Conservation (phyloP, 1,140 invertebrate genomes). For the Sycophaga agraensis region DNA sequence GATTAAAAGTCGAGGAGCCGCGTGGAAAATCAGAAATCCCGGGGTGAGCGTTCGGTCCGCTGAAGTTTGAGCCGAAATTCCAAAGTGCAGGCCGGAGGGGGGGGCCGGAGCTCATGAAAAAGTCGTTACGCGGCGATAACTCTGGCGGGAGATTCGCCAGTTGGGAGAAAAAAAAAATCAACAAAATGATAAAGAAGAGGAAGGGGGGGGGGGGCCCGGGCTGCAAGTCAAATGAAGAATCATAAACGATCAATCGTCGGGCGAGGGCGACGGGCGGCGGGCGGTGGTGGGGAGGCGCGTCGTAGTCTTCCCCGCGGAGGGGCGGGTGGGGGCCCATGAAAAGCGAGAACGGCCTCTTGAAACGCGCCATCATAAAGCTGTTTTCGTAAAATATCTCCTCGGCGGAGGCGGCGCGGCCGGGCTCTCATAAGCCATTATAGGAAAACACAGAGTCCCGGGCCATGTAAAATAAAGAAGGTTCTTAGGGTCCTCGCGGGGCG, state of each 20-base stretch:
- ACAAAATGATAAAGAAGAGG: too few relatives aligned
- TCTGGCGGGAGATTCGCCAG: background rate
- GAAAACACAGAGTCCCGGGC: background rate
- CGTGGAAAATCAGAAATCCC: too few relatives aligned
- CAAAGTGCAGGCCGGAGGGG: too few relatives aligned
- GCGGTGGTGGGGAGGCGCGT: too few relatives aligned
- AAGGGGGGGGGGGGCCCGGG: background rate
- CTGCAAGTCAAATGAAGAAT: constrained; percentile 11
- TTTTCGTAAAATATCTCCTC: constrained; percentile 4
- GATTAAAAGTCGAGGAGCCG: too few relatives aligned
- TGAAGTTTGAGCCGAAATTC: too few relatives aligned
- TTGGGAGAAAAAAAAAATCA: too few relatives aligned
- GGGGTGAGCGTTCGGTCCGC: too few relatives aligned
- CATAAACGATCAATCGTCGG: constrained; percentile 23
- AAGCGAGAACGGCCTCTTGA: constrained; percentile 18
- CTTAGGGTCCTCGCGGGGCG: too few relatives aligned
- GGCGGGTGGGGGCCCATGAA: constrained; percentile 13
- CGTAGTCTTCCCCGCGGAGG: too few relatives aligned
- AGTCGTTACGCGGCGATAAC: background rate
- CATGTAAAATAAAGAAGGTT: constrained; percentile 16
- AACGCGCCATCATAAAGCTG: constrained; percentile 8
- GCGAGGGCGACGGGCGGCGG: too few relatives aligned
- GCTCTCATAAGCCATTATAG: constrained; percentile 10
- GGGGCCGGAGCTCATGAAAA: background rate
- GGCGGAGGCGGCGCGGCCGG: too few relatives aligned